A percentile compares a stretch with the other conserved stretches of the same genome.
These are phyloP conservation scores for Achlya flavicornis DNA, from an alignment of 2,888 invertebrate genomes.

Conservation along the genomic window DNA sequence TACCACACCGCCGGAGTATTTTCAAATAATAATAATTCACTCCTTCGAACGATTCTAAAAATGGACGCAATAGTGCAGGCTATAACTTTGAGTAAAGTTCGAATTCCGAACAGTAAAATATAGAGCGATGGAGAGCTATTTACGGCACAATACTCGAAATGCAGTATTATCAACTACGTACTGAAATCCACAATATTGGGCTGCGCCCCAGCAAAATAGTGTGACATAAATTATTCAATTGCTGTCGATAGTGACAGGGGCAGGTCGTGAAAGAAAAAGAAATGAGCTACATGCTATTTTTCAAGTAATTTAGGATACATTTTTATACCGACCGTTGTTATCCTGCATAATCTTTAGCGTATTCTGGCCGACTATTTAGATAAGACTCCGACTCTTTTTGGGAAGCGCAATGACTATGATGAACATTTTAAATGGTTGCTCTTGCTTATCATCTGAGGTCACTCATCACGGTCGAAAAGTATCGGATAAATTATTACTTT, in stretches of 20 bases:
- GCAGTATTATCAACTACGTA: not conserved
- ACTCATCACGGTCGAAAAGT: too few species aligned
- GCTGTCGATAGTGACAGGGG: not conserved
- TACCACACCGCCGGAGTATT: too few species aligned
- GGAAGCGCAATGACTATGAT: too few species aligned
- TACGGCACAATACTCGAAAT: conserved; percentile 1
- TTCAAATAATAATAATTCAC: conserved; percentile 8
- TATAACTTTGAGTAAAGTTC: conserved; percentile 10
- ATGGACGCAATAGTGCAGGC: not conserved
- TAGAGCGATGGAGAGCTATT: conserved; percentile 8
- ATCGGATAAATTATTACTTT: too few species aligned
- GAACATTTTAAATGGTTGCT: too few species aligned
- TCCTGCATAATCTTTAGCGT: not conserved
- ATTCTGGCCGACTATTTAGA: too few species aligned
- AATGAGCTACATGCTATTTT: not conserved
- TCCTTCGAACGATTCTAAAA: not conserved
- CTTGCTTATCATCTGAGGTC: too few species aligned
- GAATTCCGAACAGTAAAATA: conserved; percentile 10
- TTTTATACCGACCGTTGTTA: too few species aligned
- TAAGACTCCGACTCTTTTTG: too few species aligned
- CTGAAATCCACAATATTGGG: conserved; percentile 5
- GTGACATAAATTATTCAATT: conserved; percentile 1
- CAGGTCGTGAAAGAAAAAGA: not conserved
- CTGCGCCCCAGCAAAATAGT: not conserved
- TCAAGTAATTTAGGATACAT: too few species aligned